Conservation (phyloP, 2,797 vertebrate genomes). For the Rousettus madagascariensis region DNA sequence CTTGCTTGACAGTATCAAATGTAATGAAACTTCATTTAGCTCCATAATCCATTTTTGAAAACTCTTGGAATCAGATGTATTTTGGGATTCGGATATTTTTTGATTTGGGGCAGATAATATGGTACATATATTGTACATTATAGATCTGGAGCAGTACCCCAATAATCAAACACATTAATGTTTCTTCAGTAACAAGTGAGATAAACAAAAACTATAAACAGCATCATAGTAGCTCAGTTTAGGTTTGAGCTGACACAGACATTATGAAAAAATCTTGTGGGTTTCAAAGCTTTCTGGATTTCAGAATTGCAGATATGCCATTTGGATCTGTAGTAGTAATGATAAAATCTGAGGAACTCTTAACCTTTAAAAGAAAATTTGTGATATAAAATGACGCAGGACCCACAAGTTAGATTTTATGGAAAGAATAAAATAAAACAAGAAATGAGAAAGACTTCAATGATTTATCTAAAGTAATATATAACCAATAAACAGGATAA, state of each 20-base stretch:
- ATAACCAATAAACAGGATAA: neutral
- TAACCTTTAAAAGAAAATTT: slow-evolving; percentile 39
- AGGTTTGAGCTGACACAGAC: neutral
- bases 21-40: neutral
- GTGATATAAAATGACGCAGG: slow-evolving; percentile 8
- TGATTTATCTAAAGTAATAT: slow-evolving; percentile 24
- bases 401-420: slow-evolving; percentile 12
- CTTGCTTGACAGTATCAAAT: neutral
- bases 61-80: neutral
- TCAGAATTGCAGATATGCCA: neutral
- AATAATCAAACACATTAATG: neutral
- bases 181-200: neutral
- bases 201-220: slow-evolving; percentile 7
- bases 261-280: neutral
- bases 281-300: neutral
- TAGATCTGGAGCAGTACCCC: neutral
- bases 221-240: neutral
- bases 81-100: slow-evolving; percentile 40
- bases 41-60: slow-evolving; percentile 19
- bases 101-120: neutral
- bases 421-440: slow-evolving; percentile 13
- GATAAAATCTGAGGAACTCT: slow-evolving; percentile 7
- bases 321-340: slow-evolving; percentile 14
- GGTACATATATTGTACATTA: neutral
- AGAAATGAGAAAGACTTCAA: neutral